Base-by-base conservation (phyloP, 2,797 vertebrate genomes). In the Tolypeutes matacus region DNA sequence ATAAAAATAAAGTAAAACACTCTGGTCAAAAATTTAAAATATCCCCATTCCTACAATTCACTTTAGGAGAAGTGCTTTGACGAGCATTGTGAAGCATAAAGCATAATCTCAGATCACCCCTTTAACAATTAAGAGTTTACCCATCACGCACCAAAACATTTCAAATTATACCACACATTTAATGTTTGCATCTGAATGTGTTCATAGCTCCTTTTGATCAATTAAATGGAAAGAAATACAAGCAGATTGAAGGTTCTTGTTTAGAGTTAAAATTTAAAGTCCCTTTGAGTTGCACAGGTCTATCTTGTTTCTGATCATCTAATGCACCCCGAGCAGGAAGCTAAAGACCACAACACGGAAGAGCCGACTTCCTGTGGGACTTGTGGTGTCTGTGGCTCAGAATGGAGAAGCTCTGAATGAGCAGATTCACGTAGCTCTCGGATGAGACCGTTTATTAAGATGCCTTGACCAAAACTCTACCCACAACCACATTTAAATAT, bases 361-460 rank as follows among this genome's bases (percentile, higher is more conserved):
- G 91, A 98, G 89, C 98, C 95, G 97, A 97, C 98, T 98, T 98
- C 98, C 98, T 98, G 98, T 98, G 98, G 98, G 93, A 97, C 97
- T 97, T 97, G 95, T 97, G 98, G 97, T 95, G 95, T 94, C 62
- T 97, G 97, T 20, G 95, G 98, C 95, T 96, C 88, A 86, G 95
- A 97, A 96, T 76, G 46, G 46, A 84, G 77, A 95, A 83, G 65
- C 13, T 51, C 5, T 7, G 20, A 9, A 21, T 65, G 20, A 39
- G 42, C 62, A 84, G 88, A 95, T 82, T 87, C 72, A 58, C 62
- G 29, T 67, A 78, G 85, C 86, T 84, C 65, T 91, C 70, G 64
- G 42, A 56, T 56, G 67, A 49, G 86, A 65, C 39, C 29, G 56
- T 69, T 83, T 96, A 65, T 67, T 88, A 51, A 69, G 95, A 95